Evolutionary conservation across 2,888 invertebrate species (phyloP), one percentile per base, ranked within the genome.

Genomic region (Eueremaeus valkanovi): DNA sequence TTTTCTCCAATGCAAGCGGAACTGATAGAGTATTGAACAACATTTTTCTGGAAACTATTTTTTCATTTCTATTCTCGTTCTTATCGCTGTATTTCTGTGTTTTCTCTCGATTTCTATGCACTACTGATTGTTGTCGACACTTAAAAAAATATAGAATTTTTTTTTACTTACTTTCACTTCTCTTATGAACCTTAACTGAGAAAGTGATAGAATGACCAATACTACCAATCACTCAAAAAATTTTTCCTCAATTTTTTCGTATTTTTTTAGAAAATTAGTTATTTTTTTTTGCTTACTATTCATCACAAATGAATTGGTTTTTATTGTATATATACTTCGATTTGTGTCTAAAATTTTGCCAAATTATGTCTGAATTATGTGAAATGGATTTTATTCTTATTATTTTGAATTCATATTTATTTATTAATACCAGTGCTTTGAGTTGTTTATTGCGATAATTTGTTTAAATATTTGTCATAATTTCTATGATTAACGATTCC

Each of bases 21-120:
- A 61, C 61, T 61, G 61, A 61, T 61, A 61, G 61, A 61, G 31
- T 61, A 61, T 61, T 61, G 61, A 61, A 61, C 31, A 61, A 31
- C 31, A 55, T 21, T 55, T n/a, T 55, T 61, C 31, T 31, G 61
- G 61, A n/a, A 61, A 61, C 61, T 11, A 55, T 55, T 27, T 55
- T 27, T 27, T 55, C 1, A 3, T 3, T 55, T 24, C 29, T 16
- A 55, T 51, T n/a, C 21, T 11, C 21, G 13, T 9, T 55, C 29
- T 55, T 55, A 55, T 24, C 29, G 13, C 55, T 9, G 24, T 55
- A 55, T 55, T 55, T 55, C 55, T 45, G n/a, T 13, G 45, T 45
- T 3, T 45, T 45, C 11, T 3, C 45, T 45, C 45, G 9, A 45
- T 45, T 45, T 45, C 45, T 21, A 55, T 55, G 55, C 55, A 55